A percentile compares a stretch with the other conserved stretches of the same genome.
phyloP scores from a whole-genome alignment of 1,140 invertebrate species.

The Drosophila repletoides region DNA sequence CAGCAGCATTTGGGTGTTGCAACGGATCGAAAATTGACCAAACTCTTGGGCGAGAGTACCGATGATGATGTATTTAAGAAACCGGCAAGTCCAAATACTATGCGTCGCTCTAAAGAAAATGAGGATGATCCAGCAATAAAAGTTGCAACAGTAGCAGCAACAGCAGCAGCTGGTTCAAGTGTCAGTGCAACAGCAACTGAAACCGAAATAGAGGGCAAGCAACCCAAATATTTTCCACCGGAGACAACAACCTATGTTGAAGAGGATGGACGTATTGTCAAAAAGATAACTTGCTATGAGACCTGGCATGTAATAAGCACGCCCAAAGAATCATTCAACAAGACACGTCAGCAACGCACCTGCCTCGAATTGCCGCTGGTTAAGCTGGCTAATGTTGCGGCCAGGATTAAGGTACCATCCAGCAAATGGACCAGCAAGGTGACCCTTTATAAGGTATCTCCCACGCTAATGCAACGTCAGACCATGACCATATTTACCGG shows the following conservation, averaged over 20 bases:
- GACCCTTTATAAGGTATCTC: constrained; percentile 72
- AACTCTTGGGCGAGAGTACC: constrained; percentile 42
- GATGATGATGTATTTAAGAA: constrained; percentile 60
- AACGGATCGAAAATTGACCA: constrained; percentile 45
- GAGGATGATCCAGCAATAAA: constrained; percentile 1
- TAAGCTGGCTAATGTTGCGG: constrained; percentile 67
- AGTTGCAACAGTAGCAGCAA: background rate
- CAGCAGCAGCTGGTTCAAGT: background rate
- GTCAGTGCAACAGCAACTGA: background rate
- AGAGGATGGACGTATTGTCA: constrained; percentile 78
- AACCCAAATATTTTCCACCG: constrained; percentile 56
- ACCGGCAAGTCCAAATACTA: constrained; percentile 35
- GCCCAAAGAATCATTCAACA: constrained; percentile 22
- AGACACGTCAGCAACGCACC: constrained; percentile 58
- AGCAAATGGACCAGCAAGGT: constrained; percentile 74
- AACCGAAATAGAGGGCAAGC: constrained; percentile 3
- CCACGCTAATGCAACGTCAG: constrained; percentile 48
- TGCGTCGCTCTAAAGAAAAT: constrained; percentile 20
- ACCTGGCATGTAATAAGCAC: constrained; percentile 80
- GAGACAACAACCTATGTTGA: constrained; percentile 71
- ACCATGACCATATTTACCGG: constrained; percentile 68
- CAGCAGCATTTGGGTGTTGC: background rate
- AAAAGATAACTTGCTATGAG: constrained; percentile 82
- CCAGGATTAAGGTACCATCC: constrained; percentile 57
- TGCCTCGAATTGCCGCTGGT: constrained; percentile 70